A percentile compares a stretch with the other conserved stretches of the same genome.
phyloP scores from a whole-genome alignment of 2,888 invertebrate species.

The Zygogramma bicolorata region DNA sequence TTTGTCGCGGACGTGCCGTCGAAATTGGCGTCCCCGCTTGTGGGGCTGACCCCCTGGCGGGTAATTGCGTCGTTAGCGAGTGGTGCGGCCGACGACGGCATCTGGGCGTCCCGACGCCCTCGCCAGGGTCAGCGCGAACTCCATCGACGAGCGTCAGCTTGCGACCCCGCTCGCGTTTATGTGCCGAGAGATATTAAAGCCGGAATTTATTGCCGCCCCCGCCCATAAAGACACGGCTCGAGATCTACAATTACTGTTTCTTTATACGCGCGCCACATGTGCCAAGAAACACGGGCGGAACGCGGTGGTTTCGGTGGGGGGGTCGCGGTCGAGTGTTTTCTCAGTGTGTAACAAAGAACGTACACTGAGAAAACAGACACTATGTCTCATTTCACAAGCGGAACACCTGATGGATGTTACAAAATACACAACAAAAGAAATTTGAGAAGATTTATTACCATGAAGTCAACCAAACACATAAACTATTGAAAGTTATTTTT shows the following conservation, averaged over 20 bases:
- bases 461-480: too few species aligned
- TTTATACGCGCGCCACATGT: conserved; percentile 55
- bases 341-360: too few species aligned
- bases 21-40: conserved; percentile 4
- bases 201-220: conserved; percentile 64
- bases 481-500: too few species aligned
- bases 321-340: too few species aligned
- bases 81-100: conserved; percentile 32
- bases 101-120: conserved; percentile 41
- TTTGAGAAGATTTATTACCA: too few species aligned
- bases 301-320: background rate
- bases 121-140: conserved; percentile 63
- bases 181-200: conserved; percentile 66
- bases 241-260: conserved; percentile 61
- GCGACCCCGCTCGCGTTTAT: conserved; percentile 65
- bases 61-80: conserved; percentile 62
- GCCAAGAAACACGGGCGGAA: conserved; percentile 31
- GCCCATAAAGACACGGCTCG: conserved; percentile 57
- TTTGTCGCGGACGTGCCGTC: conserved; percentile 64
- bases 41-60: conserved; percentile 50
- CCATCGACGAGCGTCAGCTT: conserved; percentile 66
- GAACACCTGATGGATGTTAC: too few species aligned
- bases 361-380: too few species aligned
- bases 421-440: too few species aligned
- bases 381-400: too few species aligned